These are phyloP conservation scores for Aphyosemion australe DNA, from an alignment of 2,113 vertebrate genomes.

Conservation along the genomic window DNA sequence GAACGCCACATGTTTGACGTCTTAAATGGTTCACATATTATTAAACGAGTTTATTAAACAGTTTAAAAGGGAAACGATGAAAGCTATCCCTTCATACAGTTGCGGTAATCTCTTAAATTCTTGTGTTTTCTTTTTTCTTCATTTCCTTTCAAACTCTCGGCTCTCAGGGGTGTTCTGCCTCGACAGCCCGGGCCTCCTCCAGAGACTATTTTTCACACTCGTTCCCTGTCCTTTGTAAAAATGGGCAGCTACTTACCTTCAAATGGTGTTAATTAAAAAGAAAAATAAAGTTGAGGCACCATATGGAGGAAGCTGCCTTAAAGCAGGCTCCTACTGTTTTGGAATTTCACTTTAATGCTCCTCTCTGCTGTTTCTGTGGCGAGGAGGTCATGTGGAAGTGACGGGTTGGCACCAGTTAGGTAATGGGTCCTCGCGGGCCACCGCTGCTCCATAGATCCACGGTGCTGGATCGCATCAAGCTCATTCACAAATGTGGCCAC, in stretches of 20 bases:
- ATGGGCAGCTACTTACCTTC: conserved; percentile 35
- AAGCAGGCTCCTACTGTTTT: conserved; percentile 44
- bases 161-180: not conserved
- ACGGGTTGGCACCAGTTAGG: conserved; percentile 60
- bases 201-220: conserved; percentile 28
- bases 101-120: conserved; percentile 3
- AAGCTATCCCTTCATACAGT: not conserved
- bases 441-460: conserved; percentile 36
- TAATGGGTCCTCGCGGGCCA: conserved; percentile 57
- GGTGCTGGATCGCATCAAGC: conserved; percentile 26
- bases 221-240: conserved; percentile 44
- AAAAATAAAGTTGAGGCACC: conserved; percentile 19
- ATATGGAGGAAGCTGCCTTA: conserved; percentile 49
- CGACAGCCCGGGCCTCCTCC: conserved; percentile 1
- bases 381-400: conserved; percentile 61
- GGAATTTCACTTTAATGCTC: conserved; percentile 42
- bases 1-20: not conserved
- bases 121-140: not conserved
- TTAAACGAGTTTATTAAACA: not conserved
- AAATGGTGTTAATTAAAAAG: conserved; percentile 64
- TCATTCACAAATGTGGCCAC: conserved; percentile 9
- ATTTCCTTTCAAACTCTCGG: not conserved
- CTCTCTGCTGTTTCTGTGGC: conserved; percentile 44
- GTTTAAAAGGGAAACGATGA: not conserved
- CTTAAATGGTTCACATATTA: not conserved